Evolutionary conservation across 64 coral and sea anemone species (phyloP).

Genomic region (Orbicella faveolata): DNA sequence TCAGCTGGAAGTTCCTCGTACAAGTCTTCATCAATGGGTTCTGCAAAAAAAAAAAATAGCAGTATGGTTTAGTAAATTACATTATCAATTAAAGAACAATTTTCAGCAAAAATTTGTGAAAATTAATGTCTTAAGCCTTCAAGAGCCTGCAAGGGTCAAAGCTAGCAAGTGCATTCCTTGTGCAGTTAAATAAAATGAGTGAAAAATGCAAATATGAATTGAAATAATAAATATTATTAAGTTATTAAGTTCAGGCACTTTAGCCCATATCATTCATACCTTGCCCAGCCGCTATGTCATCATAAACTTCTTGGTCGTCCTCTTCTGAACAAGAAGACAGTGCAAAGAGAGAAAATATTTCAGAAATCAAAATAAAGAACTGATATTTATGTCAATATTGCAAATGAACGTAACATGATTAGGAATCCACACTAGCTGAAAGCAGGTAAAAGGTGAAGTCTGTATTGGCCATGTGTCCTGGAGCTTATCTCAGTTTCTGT

Average conservation of each 20-base stretch:
- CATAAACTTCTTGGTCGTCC: conserved; percentile 25
- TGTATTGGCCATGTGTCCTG: too few relatives aligned
- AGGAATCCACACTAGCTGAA: too few relatives aligned
- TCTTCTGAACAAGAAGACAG: background rate
- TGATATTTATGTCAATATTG: too few relatives aligned
- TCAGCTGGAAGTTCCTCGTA: conserved; percentile 23
- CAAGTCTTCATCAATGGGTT: background rate
- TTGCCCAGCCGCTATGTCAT: conserved; percentile 25
- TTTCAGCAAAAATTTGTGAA: background rate
- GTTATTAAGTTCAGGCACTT: too few relatives aligned
- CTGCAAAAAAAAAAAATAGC: background rate
- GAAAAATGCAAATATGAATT: too few relatives aligned
- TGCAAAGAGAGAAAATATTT: too few relatives aligned
- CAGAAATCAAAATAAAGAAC: too few relatives aligned
- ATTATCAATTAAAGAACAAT: background rate
- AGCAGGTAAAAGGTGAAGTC: too few relatives aligned
- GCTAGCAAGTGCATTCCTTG: background rate
- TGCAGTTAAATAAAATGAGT: too few relatives aligned
- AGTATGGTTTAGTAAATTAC: background rate
- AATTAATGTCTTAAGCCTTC: background rate
- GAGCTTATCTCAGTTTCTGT: too few relatives aligned
- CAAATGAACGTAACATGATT: too few relatives aligned
- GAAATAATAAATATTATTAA: too few relatives aligned
- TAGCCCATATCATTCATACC: background rate
- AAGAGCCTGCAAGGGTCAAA: background rate